These are phyloP conservation scores for Andrena hattorfiana DNA, from an alignment of 2,888 invertebrate genomes.

Conservation along the genomic window DNA sequence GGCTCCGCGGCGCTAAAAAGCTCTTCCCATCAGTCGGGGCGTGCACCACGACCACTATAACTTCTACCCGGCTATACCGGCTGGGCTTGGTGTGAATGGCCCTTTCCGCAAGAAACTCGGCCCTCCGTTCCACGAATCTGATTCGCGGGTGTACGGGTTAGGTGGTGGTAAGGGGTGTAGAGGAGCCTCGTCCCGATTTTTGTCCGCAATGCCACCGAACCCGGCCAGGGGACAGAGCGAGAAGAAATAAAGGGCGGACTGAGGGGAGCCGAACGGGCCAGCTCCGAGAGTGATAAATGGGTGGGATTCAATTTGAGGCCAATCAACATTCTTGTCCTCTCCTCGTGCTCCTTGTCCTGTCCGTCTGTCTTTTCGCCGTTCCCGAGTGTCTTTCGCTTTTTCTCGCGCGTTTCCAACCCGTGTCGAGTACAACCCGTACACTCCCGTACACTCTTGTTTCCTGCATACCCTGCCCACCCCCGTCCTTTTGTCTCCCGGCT, in stretches of 20 bases:
- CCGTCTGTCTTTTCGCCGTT: conserved; percentile 70
- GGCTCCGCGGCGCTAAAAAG: conserved; percentile 48
- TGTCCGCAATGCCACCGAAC: conserved; percentile 56
- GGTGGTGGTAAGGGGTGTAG: background rate
- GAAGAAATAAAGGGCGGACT: conserved; percentile 38
- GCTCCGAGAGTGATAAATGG: conserved; percentile 81
- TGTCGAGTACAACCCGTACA: conserved; percentile 43
- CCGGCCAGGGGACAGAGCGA: background rate
- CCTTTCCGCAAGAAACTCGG: conserved; percentile 55
- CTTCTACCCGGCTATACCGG: conserved; percentile 24
- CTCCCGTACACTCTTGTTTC: conserved; percentile 14
- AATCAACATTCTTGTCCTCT: conserved; percentile 83
- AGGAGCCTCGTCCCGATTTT: conserved; percentile 67
- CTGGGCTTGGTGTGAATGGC: conserved; percentile 40
- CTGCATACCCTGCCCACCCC: background rate
- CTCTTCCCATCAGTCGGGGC: conserved; percentile 14
- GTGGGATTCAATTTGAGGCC: conserved; percentile 83
- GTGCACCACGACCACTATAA: conserved; percentile 43
- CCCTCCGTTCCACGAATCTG: conserved; percentile 54
- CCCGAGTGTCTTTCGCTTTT: conserved; percentile 72
- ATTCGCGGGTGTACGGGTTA: conserved; percentile 41
- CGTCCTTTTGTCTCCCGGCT: conserved; percentile 18
- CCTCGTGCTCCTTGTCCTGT: conserved; percentile 69
- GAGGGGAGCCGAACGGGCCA: conserved; percentile 50
- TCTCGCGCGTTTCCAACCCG: conserved; percentile 75